These are phyloP conservation scores for Galemys pyrenaicus DNA, from an alignment of 2,113 vertebrate genomes.

Conservation along the genomic window DNA sequence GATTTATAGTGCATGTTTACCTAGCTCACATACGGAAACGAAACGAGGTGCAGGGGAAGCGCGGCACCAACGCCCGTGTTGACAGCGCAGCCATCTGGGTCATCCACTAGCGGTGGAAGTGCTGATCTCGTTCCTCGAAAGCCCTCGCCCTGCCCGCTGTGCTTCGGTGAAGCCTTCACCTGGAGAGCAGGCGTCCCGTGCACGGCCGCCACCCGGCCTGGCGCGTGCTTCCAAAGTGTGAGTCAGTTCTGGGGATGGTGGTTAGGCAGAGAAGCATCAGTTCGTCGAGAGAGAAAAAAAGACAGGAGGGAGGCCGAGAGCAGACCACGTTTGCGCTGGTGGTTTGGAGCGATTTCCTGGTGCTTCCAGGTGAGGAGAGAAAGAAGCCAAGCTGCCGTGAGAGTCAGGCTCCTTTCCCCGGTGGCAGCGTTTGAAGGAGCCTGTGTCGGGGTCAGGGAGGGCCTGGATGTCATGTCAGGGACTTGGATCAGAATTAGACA, in stretches of 20 bases:
- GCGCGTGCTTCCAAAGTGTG: not conserved
- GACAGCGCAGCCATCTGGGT: not conserved
- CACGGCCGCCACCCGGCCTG: not conserved
- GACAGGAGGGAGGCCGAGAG: not conserved
- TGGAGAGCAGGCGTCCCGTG: no score
- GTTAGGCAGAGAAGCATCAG: not conserved
- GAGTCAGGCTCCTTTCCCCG: not conserved
- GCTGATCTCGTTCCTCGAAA: not conserved
- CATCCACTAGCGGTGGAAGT: not conserved
- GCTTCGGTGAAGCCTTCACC: no score
- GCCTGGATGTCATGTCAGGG: not conserved
- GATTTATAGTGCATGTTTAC: not conserved
- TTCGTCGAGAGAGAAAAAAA: not conserved
- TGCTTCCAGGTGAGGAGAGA: no score
- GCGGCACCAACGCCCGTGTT: not conserved
- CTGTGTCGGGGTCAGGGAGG: not conserved
- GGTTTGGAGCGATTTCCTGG: not conserved
- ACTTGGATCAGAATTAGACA: not conserved
- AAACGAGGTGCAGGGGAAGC: not conserved
- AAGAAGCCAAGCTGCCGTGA: not conserved
- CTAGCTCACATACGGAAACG: not conserved
- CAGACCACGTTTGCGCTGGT: not conserved
- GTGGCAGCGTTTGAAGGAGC: not conserved
- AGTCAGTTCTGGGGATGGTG: not conserved
- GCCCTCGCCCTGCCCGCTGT: not conserved